These are phyloP conservation scores for Lasioglossum vierecki DNA, from an alignment of 2,888 invertebrate species.

Conservation along the genomic window DNA sequence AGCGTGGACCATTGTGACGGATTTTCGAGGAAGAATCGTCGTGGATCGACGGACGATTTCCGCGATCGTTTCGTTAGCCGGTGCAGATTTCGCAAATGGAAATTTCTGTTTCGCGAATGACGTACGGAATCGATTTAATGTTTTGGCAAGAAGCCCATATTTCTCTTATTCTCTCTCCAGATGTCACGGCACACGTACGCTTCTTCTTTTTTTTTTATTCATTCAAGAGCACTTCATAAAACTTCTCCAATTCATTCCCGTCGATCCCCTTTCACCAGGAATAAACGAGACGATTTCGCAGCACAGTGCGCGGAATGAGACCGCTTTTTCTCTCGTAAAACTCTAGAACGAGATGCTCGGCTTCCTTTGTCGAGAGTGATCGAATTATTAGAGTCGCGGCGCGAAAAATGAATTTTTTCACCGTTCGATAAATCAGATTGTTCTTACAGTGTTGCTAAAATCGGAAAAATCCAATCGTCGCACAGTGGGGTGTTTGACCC, in stretches of 20 bases:
- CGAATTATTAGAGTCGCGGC: not conserved
- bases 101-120: conserved; percentile 54
- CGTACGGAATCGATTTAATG: conserved; percentile 49
- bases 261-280: not conserved
- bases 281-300: conserved; percentile 13
- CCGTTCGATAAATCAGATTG: not conserved
- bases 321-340: not conserved
- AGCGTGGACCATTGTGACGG: not conserved
- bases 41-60: not conserved
- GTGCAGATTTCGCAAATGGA: conserved; percentile 29
- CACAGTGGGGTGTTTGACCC: too few species aligned
- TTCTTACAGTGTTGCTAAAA: not conserved
- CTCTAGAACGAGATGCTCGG: not conserved
- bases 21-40: not conserved
- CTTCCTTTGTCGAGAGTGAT: not conserved
- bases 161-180: conserved; percentile 25
- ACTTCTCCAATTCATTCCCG: conserved; percentile 26
- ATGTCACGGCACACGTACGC: conserved; percentile 52
- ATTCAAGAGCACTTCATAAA: conserved; percentile 27
- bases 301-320: not conserved
- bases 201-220: conserved; percentile 13
- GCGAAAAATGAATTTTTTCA: not conserved
- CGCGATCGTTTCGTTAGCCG: not conserved
- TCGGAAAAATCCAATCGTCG: too few species aligned
- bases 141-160: conserved; percentile 50